Percentiles rank a stretch among this genome's conserved stretches.
phyloP scores from a whole-genome alignment of 2,113 vertebrate genomes.

The Eulacestoma nigropectus region DNA sequence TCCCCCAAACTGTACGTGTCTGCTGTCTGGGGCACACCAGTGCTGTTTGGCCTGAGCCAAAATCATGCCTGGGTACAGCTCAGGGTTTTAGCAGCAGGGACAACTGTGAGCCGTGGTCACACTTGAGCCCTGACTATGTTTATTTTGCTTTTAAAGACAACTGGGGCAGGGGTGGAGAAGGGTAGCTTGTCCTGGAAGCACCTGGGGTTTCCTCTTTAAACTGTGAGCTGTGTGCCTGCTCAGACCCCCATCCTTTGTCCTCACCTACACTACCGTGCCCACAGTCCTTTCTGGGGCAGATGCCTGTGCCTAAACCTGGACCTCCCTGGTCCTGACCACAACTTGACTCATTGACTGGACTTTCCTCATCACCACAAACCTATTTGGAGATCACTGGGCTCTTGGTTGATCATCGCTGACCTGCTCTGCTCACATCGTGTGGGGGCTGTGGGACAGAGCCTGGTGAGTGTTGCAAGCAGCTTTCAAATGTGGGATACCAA shows the following conservation, averaged over 20 bases:
- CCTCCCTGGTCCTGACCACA: background rate
- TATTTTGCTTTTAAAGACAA: background rate
- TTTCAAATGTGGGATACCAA: background rate
- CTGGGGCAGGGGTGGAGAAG: background rate
- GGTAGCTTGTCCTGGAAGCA: background rate
- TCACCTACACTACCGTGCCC: fast-evolving
- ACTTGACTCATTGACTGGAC: background rate
- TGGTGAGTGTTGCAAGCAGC: background rate
- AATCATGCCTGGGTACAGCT: background rate
- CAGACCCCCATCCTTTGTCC: background rate
- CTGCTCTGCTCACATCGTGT: background rate
- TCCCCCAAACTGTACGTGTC: background rate
- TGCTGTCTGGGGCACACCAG: background rate
- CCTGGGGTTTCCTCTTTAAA: background rate
- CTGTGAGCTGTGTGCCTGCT: background rate
- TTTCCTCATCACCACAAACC: background rate
- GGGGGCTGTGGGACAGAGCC: background rate
- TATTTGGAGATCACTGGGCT: background rate
- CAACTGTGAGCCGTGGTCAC: background rate
- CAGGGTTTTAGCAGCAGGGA: background rate
- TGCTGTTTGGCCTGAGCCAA: background rate
- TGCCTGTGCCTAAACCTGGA: background rate
- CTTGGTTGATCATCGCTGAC: background rate
- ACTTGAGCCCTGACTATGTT: background rate
- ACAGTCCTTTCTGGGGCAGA: background rate